Base-by-base conservation (phyloP, 2,888 invertebrate genomes). In the Thecophora atra region DNA sequence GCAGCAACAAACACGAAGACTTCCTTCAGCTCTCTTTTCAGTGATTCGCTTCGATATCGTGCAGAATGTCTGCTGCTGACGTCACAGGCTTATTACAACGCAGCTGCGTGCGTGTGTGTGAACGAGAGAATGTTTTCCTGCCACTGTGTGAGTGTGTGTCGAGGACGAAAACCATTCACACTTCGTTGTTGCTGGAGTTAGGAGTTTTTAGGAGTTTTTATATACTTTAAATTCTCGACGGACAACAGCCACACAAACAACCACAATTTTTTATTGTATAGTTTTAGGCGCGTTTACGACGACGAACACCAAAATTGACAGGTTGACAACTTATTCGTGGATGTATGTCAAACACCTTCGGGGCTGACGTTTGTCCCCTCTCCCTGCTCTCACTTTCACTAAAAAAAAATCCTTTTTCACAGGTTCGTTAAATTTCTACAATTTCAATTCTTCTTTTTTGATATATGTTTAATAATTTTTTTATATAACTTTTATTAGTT, bases 1-100 rank as follows among this genome's bases (percentile, higher is more conserved):
- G 24, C 28, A 54, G 64, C 52, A 63, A 65, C 54, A 70, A 47
- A 8, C 65, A 74, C 42, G 37, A 67, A 44, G 47, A 72, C 70
- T 60, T 30, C 11, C 6, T 11, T 37, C 11, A 8, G 7, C 37
- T 37, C 30, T 30, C 4, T 8, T 30, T 30, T 72, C 52, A 71
- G 73, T 74, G 71, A 71, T 72, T 69, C 74, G 72, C 63, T 72
- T 72, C 54, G 51, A 65, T 70, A 65, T 19, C 58, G 51, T 58
- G 11, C 28, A 24, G 24, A 64, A 42, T 19, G 47, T 26, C 54
- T 60, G 28, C 30, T 30, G 28, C 69, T 69, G 69, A 69, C 69
- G 69, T 69, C 69, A 69, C 69, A 51, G 28, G 58, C 24, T 68
- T 58, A 24, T 68, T 15, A 26, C 24, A 17, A 17, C 13, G 3